A percentile compares a stretch with the other conserved stretches of the same genome.
These are phyloP conservation scores for Sebastes hubbsi DNA, from an alignment of 2,797 vertebrate species.

Conservation along the genomic window DNA sequence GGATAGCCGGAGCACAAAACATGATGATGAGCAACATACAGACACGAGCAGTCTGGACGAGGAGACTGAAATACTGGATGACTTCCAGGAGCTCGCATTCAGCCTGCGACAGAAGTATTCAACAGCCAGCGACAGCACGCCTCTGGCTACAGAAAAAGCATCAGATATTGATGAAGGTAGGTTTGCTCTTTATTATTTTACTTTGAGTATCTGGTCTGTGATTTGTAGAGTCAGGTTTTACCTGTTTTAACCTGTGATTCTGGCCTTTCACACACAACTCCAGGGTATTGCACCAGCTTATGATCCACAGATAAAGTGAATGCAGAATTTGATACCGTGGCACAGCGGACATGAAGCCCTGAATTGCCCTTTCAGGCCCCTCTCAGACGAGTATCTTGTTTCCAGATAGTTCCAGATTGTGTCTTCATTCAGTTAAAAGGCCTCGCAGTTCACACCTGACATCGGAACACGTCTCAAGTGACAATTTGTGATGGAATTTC, in stretches of 20 bases:
- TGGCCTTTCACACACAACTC: neutral
- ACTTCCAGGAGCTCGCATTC: conserved; percentile 93
- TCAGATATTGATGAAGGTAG: conserved; percentile 74
- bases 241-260: neutral
- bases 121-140: conserved; percentile 76
- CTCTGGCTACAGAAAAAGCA: conserved; percentile 61
- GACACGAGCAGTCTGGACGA: conserved; percentile 81
- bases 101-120: conserved; percentile 88
- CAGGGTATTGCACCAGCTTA: neutral
- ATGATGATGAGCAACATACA: conserved; percentile 54
- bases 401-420: neutral
- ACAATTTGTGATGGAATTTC: neutral
- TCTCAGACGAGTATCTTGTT: conserved; percentile 7
- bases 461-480: neutral
- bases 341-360: neutral
- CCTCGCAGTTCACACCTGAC: neutral
- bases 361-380: neutral
- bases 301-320: neutral
- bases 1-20: conserved; percentile 70
- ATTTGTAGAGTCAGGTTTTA: neutral
- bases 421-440: neutral
- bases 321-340: conserved; percentile 13
- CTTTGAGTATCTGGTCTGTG: neutral
- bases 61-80: conserved; percentile 87
- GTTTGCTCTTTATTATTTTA: conserved; percentile 10